Evolutionary conservation across 2,888 invertebrate species (phyloP).

Genomic region (Drosophila differens): DNA sequence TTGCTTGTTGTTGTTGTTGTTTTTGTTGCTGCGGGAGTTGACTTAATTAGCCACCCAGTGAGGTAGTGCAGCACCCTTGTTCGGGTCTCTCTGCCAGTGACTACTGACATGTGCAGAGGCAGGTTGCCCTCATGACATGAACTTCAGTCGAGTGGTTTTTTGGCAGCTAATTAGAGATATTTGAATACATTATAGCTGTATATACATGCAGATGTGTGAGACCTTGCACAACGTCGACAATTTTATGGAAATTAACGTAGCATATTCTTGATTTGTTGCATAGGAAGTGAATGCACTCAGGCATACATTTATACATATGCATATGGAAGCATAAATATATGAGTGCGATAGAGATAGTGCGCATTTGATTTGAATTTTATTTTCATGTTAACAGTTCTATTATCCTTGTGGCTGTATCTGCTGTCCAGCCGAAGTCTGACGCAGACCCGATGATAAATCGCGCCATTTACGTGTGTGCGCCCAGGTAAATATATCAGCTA

Average conservation of each 20-base stretch:
- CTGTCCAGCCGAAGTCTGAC: slow-evolving; percentile 16
- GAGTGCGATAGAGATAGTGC: slow-evolving; percentile 28
- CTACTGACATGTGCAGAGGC: slow-evolving; percentile 34
- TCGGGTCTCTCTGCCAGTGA: slow-evolving; percentile 8
- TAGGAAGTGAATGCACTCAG: slow-evolving; percentile 27
- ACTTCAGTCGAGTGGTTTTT: slow-evolving; percentile 49
- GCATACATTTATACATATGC: background rate
- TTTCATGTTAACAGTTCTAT: slow-evolving; percentile 77
- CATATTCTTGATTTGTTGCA: slow-evolving; percentile 33
- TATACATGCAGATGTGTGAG: background rate
- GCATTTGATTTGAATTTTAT: slow-evolving; percentile 73
- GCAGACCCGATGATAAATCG: slow-evolving; percentile 71
- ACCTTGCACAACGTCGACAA: slow-evolving; percentile 50
- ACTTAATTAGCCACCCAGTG: slow-evolving; percentile 77
- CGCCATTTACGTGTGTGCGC: slow-evolving; percentile 78
- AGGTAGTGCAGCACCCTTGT: slow-evolving; percentile 40
- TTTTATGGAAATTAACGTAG: slow-evolving; percentile 56
- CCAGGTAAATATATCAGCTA: slow-evolving; percentile 78
- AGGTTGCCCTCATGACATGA: slow-evolving; percentile 39
- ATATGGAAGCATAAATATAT: background rate
- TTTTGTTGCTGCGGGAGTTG: slow-evolving; percentile 68
- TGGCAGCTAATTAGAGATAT: slow-evolving; percentile 70
- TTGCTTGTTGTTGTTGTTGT: slow-evolving; percentile 11
- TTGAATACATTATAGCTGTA: slow-evolving; percentile 59
- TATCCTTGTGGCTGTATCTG: slow-evolving; percentile 74